Conservation (phyloP, 2,797 vertebrate species). For the Gambusia yucatana region DNA sequence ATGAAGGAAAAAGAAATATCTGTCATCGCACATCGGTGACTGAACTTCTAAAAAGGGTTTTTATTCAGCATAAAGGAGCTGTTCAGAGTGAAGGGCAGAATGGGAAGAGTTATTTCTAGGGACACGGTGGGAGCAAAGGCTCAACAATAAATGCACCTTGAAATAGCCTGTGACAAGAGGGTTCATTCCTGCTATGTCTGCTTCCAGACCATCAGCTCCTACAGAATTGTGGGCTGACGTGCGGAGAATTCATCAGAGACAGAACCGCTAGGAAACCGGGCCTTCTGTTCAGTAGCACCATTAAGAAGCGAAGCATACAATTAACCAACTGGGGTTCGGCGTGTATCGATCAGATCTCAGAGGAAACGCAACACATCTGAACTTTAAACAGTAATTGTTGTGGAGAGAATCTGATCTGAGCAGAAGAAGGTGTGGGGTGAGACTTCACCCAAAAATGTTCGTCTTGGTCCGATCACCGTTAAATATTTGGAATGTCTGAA, state of each 20-base stretch:
- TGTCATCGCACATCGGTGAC: not conserved
- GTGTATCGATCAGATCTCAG: slow-evolving; percentile 48
- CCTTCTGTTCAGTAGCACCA: slow-evolving; percentile 37
- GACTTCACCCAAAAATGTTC: slow-evolving; percentile 15
- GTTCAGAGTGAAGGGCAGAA: slow-evolving; percentile 1
- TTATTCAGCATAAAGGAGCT: not conserved
- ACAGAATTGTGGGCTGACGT: slow-evolving; percentile 33
- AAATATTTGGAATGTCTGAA: slow-evolving; percentile 25
- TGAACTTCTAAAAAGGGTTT: not conserved
- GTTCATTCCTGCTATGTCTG: slow-evolving; percentile 11
- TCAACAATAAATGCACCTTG: slow-evolving; percentile 18
- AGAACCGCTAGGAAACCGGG: slow-evolving; percentile 39
- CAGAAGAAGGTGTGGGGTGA: not conserved
- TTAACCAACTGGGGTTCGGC: slow-evolving; percentile 35
- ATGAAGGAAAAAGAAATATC: not conserved
- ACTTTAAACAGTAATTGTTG: slow-evolving; percentile 31
- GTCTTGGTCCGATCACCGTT: slow-evolving; percentile 16
- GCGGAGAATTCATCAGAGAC: slow-evolving; percentile 49
- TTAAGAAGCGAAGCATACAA: slow-evolving; percentile 25
- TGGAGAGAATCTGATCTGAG: slow-evolving; percentile 13
- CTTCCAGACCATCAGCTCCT: slow-evolving; percentile 31
- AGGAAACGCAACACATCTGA: slow-evolving; percentile 37
- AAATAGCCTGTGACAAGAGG: slow-evolving; percentile 16
- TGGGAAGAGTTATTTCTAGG: not conserved
- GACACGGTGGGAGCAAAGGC: slow-evolving; percentile 3